Evolutionary conservation across 2,113 vertebrate genomes (phyloP).

Genomic region (Cairina moschata): DNA sequence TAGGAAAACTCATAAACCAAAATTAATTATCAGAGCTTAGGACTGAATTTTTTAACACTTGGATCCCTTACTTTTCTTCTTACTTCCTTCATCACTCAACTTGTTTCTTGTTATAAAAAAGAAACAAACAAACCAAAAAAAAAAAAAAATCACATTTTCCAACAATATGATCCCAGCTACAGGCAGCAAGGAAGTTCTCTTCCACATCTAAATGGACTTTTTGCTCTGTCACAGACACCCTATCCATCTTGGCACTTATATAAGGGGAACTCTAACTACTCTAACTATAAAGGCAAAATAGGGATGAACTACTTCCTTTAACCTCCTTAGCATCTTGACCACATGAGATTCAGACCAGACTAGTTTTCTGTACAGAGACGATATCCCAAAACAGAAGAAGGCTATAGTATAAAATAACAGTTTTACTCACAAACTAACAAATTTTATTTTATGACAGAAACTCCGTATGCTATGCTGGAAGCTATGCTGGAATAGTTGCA

Average conservation of each 20-base stretch:
- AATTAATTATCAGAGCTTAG: neutral
- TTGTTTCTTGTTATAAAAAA: neutral
- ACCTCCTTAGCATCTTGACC: neutral
- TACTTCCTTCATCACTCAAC: neutral
- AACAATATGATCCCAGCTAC: neutral
- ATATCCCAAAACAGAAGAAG: neutral
- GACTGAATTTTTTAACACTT: neutral
- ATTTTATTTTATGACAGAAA: neutral
- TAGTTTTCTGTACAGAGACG: neutral
- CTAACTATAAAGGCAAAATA: neutral
- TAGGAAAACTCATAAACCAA: neutral
- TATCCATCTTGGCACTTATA: neutral
- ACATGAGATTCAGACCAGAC: neutral
- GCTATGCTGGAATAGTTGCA: neutral
- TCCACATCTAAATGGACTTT: neutral
- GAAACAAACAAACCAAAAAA: neutral
- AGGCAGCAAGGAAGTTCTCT: neutral
- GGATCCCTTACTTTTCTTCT: neutral
- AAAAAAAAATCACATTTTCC: neutral
- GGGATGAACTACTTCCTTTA: neutral
- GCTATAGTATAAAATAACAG: neutral
- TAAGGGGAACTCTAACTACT: neutral
- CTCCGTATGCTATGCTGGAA: neutral
- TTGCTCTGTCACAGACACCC: neutral
- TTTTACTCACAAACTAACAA: neutral